Evolutionary conservation across 2,113 vertebrate genomes (phyloP), one percentile per base, ranked within the genome.

Genomic region (Melanocharis versteri): DNA sequence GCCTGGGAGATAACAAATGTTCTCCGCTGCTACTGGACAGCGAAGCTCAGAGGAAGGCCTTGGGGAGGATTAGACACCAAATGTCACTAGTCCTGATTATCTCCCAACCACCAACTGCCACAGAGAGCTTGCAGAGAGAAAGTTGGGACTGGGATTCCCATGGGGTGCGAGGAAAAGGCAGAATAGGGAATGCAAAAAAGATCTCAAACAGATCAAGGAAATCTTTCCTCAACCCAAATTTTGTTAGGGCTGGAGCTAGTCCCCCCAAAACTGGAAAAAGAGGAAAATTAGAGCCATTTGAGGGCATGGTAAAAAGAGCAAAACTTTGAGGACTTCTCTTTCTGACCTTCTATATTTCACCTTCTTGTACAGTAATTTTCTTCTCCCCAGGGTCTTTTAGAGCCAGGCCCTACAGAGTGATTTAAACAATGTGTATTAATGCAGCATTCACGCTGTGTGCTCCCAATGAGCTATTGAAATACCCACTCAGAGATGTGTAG

Each of bases 1-100:
- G 83, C 83, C 60, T 91, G 76, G 57, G 30, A 83, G 62, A 51
- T 53, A 91, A 71, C 73, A 89, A 96, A 95, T 80, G 85, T 88
- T 96, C 81, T 62, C 47, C 50, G 39, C 53, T 23, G 13, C 15
- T 83, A 68, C 70, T 0, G 30, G 83, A 75, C 76, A 79, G 30
- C 5, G 12, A 64, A 91, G 13, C 51, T 90, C 70, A 42, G 37
- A 83, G 58, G 40, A 95, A 90, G 70, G 75, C 72, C 47, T 35
- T 82, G 60, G 30, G 53, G 47, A 80, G n/a, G 39, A 89, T 85
- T 51, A 83, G 62, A 60, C 69, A 91, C 70, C 73, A 76, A 87
- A 91, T 90, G 91, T 71, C 53, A 81, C 64, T 48, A 40, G 68
- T 50, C 39, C 68, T 84, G 75, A 84, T 93, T 94, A 78, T 85